phyloP scores from a whole-genome alignment of 1,140 invertebrate genomes.

The Drosophila bocki region DNA sequence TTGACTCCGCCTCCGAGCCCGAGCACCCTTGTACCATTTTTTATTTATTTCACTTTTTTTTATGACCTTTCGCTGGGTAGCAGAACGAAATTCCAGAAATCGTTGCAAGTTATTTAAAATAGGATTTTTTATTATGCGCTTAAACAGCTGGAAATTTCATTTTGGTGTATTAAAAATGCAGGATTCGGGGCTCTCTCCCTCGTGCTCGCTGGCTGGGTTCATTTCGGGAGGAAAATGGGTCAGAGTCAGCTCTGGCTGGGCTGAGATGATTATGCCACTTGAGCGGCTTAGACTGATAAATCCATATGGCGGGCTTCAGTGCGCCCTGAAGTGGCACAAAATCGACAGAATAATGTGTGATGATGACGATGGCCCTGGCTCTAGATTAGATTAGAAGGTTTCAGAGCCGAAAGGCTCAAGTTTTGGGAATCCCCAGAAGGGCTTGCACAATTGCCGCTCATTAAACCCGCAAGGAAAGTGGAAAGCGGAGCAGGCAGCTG shows the following conservation, averaged over 20 bases:
- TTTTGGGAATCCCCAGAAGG: slow-evolving; percentile 6
- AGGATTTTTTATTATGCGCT: slow-evolving; percentile 64
- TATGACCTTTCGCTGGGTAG: slow-evolving; percentile 53
- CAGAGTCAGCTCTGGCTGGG: slow-evolving; percentile 12
- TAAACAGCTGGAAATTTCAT: slow-evolving; percentile 74
- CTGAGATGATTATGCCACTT: slow-evolving; percentile 68
- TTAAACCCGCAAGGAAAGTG: slow-evolving; percentile 34
- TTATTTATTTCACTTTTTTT: slow-evolving; percentile 61
- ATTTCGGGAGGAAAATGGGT: slow-evolving; percentile 30
- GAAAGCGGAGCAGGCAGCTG: neutral
- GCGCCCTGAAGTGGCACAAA: slow-evolving; percentile 71
- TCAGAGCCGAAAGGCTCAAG: slow-evolving; percentile 7
- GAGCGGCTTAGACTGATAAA: slow-evolving; percentile 68
- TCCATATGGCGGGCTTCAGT: slow-evolving; percentile 65
- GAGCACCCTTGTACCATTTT: slow-evolving; percentile 36
- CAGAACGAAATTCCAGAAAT: slow-evolving; percentile 41
- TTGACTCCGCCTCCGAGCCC: slow-evolving; percentile 61
- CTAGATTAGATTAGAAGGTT: slow-evolving; percentile 57
- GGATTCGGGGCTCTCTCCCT: slow-evolving; percentile 23
- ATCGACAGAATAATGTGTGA: slow-evolving; percentile 53
- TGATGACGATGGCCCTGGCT: slow-evolving; percentile 42
- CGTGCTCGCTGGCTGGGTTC: slow-evolving; percentile 12
- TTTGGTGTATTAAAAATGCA: slow-evolving; percentile 70
- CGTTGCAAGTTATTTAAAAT: slow-evolving; percentile 72
- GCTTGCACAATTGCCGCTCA: slow-evolving; percentile 57